phyloP scores from a whole-genome alignment of 2,113 vertebrate genomes.

The Coreoperca whiteheadi region DNA sequence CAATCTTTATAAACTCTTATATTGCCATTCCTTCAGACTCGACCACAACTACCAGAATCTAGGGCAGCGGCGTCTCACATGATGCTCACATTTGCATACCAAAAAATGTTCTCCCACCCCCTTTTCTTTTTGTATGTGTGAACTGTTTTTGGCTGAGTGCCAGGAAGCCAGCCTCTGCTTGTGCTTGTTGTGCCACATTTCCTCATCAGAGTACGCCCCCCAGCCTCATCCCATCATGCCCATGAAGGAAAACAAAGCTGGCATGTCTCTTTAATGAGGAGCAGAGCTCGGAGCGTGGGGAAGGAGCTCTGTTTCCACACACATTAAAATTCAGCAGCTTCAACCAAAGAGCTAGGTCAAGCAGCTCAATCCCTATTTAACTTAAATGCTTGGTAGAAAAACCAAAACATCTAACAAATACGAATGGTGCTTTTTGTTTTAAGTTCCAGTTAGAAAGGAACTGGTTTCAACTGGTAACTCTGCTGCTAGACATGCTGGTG shows the following conservation, averaged over 20 bases:
- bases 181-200: slow-evolving; percentile 85
- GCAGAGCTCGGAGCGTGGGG: slow-evolving; percentile 74
- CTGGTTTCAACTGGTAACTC: slow-evolving; percentile 25
- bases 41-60: slow-evolving; percentile 74
- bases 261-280: slow-evolving; percentile 86
- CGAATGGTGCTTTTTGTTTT: slow-evolving; percentile 26
- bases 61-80: slow-evolving; percentile 83
- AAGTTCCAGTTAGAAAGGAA: slow-evolving; percentile 5
- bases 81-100: slow-evolving; percentile 83
- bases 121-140: slow-evolving; percentile 66
- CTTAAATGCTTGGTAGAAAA: slow-evolving; percentile 46
- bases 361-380: slow-evolving; percentile 64
- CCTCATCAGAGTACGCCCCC: slow-evolving; percentile 76
- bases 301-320: slow-evolving; percentile 73
- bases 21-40: slow-evolving; percentile 71
- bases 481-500: slow-evolving; percentile 3
- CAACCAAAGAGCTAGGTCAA: slow-evolving; percentile 72
- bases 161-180: slow-evolving; percentile 78
- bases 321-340: slow-evolving; percentile 79
- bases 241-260: slow-evolving; percentile 86
- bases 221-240: slow-evolving; percentile 82
- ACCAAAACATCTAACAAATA: slow-evolving; percentile 24
- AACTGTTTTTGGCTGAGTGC: slow-evolving; percentile 77
- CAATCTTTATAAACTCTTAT: slow-evolving; percentile 36
- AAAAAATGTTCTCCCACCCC: slow-evolving; percentile 60